Base-by-base conservation (phyloP, 2,113 vertebrate species). In the Scartelaos histophorus region DNA sequence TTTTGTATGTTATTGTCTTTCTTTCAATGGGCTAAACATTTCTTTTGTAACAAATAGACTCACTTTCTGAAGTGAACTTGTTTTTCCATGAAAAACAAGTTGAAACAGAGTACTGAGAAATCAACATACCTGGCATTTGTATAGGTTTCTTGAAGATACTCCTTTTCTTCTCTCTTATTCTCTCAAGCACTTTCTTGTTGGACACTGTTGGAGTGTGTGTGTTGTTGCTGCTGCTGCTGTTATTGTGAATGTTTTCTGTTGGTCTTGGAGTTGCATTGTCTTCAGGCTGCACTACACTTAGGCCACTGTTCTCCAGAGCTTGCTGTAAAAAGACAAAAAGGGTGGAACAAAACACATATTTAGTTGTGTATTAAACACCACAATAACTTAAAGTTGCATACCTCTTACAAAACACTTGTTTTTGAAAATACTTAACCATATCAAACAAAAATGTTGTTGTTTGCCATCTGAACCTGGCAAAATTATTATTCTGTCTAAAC, bases 221-320 rank as follows among this genome's bases (percentile, higher is more conserved):
- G 49, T 81, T 81, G 67, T 89, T 64, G 17, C 9, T 43, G 67
- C 9, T 43, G 67, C 88, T 64, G 34, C 61, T 64, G 61, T 38
- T 64, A 34, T 93, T 46, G 13, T 46, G 45, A 5, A 21, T 22
- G 72, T 88, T 90, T 78, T 92, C 93, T 2, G 84, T 3, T 15
- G 91, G 71, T 85, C 93, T 94, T 49, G 90, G 29, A 1, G 90
- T 90, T 69, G 74, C 74, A 22, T 94, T 85, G 67, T 94, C 94
- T 74, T 93, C 88, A 13, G 95, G 87, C 92, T 95, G 13, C 90
- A 93, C 92, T 93, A 94, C 86, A 69, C 96, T 98, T 79, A 99
- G 92, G 6, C 98, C 98, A 22, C 97, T 99, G 94, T 99, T 99
- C 92, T 99, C 97, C 92, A 99, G 92, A 73, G 98, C 98, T 99